A percentile compares a stretch with the other conserved stretches of the same genome.
These are phyloP conservation scores for Bedellia somnulentella DNA, from an alignment of 2,888 invertebrate genomes.

Conservation along the genomic window DNA sequence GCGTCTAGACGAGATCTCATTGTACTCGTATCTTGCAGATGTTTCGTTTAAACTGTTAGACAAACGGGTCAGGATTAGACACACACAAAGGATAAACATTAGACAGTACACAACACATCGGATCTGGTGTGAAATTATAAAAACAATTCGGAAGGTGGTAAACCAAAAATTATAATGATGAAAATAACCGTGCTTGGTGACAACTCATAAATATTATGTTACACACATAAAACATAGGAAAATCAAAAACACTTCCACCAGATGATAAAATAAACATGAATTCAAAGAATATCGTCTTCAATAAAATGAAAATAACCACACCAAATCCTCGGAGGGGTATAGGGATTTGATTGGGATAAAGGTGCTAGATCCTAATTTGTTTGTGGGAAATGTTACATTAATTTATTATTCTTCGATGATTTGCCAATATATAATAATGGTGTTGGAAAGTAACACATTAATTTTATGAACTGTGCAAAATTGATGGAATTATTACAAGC, in stretches of 20 bases:
- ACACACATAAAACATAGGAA: slow-evolving; percentile 51
- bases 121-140: slow-evolving; percentile 57
- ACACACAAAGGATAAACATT: slow-evolving; percentile 89
- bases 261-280: slow-evolving; percentile 52
- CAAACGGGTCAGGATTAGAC: slow-evolving; percentile 71
- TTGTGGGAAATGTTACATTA: no score
- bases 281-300: slow-evolving; percentile 29
- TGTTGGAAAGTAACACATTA: no score
- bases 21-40: no score
- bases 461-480: slow-evolving; percentile 42
- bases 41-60: no score
- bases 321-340: slow-evolving; percentile 60
- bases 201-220: slow-evolving; percentile 36
- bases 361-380: slow-evolving; percentile 48
- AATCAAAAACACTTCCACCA: slow-evolving; percentile 61
- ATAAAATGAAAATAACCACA: slow-evolving; percentile 54
- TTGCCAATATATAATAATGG: no score
- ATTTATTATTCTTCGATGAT: no score
- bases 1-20: no score
- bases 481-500: no score
- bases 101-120: slow-evolving; percentile 84
- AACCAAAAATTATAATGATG: slow-evolving; percentile 20
- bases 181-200: slow-evolving; percentile 51
- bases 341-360: slow-evolving; percentile 50
- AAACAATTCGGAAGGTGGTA: slow-evolving; percentile 17